Evolutionary conservation across 2,888 invertebrate species (phyloP), one percentile per base, ranked within the genome.

Genomic region (Orchestes rusci): DNA sequence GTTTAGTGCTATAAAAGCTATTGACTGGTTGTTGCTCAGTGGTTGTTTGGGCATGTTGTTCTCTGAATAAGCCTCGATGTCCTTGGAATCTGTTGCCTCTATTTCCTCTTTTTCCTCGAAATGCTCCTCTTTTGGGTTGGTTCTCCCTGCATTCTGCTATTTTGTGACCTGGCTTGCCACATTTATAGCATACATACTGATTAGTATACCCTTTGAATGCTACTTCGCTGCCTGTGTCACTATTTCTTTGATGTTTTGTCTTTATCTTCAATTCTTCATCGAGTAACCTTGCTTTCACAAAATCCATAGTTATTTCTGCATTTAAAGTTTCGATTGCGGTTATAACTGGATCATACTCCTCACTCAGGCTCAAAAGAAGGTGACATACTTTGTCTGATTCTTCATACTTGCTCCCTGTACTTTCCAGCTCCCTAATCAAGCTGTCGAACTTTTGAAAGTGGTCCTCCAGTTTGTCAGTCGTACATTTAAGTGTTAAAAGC

Each of bases 221-320:
- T 23, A 23, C 23, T 23, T 23, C 23, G 10, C 7, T 7, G 23
- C 23, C 23, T n/a, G 23, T 7, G 23, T 23, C 5, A 23, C 7
- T 7, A 23, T 23, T 23, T 7, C 23, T 23, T 7, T 5, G 7
- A 7, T 20, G 4, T 20, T 20, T 36, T 12, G 36, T 5, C 8
- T 37, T 37, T 3, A 43, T 10, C 29, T 43, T 43, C n/a, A 43
- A 4, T 23, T 43, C 37, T 23, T 43, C 43, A 31, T 43, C 43
- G 2, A 43, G 20, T 18, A 43, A 32, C 15, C 43, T 2, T 4
- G 43, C 18, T 17, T 43, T 43, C 4, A 43, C 37, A 36, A 43
- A 37, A 16, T 43, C 43, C 43, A 43, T 37, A n/a, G 16, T 39
- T 17, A 39, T 10, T 1, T 34, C 40, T 13, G 32, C 18, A 13